Conservation (phyloP, 2,113 vertebrate genomes). For the Pampusana beccarii region DNA sequence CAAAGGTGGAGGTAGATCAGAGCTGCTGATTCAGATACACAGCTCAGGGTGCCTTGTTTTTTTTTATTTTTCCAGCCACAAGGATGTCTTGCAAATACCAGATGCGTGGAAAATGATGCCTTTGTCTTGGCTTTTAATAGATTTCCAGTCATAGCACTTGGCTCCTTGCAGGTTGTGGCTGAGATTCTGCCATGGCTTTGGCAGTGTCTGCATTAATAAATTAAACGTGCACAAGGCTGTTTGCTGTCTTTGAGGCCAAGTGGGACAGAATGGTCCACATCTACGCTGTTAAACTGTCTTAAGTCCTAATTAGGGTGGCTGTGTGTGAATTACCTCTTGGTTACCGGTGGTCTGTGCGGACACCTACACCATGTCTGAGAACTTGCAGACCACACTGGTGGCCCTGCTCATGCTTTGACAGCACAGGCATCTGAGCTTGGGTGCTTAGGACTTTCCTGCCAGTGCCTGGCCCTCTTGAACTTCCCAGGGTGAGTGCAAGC, state of each 20-base stretch:
- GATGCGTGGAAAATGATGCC: not conserved
- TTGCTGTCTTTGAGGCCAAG: not conserved
- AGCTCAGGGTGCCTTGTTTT: not conserved
- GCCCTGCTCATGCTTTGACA: not conserved
- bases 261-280: not conserved
- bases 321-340: not conserved
- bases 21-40: not conserved
- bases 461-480: not conserved
- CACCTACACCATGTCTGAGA: not conserved
- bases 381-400: not conserved
- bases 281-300: not conserved
- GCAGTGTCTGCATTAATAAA: not conserved
- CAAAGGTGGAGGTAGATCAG: not conserved
- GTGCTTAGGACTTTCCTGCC: not conserved
- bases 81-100: not conserved
- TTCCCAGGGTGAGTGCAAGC: not conserved
- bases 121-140: not conserved
- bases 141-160: not conserved
- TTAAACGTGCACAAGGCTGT: fast-evolving
- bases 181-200: not conserved
- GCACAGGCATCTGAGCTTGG: not conserved
- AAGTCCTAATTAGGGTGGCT: not conserved
- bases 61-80: not conserved
- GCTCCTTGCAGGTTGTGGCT: not conserved
- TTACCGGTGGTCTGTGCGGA: not conserved